These are phyloP conservation scores for Gavialis gangeticus DNA, from an alignment of 2,113 vertebrate species.

Conservation along the genomic window DNA sequence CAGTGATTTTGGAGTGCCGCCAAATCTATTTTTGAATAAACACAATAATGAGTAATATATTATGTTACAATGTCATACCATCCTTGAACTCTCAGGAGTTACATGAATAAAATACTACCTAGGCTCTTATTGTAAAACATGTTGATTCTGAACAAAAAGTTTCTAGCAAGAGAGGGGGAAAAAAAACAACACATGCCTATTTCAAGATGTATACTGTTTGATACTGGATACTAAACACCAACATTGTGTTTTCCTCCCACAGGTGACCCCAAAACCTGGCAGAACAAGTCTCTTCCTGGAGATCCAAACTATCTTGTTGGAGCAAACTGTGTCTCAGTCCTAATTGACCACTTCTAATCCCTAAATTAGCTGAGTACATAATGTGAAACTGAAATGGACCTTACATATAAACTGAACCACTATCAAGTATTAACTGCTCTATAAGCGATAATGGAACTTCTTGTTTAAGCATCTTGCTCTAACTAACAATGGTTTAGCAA, in stretches of 20 bases:
- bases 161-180: conserved; percentile 56
- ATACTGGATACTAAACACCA: conserved; percentile 73
- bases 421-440: conserved; percentile 86
- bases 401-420: conserved; percentile 79
- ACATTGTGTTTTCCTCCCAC: conserved; percentile 77
- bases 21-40: background rate
- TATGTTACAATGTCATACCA: background rate
- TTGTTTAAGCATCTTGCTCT: conserved; percentile 76
- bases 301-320: conserved; percentile 99
- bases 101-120: background rate
- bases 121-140: background rate
- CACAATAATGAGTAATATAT: background rate
- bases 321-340: conserved; percentile 98
- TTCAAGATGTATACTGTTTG: conserved; percentile 67
- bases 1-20: background rate
- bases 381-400: conserved; percentile 84
- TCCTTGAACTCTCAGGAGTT: background rate
- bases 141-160: conserved; percentile 38
- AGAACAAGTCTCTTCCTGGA: conserved; percentile 99
- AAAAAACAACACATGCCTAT: conserved; percentile 46
- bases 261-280: conserved; percentile 99
- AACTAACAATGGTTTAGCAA: conserved; percentile 82
- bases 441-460: conserved; percentile 73
- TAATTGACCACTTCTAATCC: conserved; percentile 99
- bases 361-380: conserved; percentile 88